phyloP scores from a whole-genome alignment of 1,140 invertebrate genomes.

The Papilio glaucus region DNA sequence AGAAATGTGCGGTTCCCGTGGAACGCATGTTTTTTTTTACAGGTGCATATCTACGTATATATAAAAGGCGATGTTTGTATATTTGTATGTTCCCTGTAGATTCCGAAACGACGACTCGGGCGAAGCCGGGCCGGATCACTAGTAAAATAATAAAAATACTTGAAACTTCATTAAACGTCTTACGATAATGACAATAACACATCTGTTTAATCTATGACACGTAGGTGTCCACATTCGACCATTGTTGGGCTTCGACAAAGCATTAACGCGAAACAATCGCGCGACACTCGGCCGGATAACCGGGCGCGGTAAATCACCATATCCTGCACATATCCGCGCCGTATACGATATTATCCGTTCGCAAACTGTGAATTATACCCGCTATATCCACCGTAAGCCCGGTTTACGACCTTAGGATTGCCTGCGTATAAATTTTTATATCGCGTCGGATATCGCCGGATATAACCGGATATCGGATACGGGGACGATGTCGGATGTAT shows the following conservation, averaged over 20 bases:
- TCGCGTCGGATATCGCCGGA: constrained; percentile 32
- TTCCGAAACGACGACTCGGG: no score
- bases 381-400: constrained; percentile 36
- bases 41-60: no score
- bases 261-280: constrained; percentile 23
- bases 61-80: no score
- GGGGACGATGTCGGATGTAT: constrained; percentile 23
- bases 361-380: constrained; percentile 33
- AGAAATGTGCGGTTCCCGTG: no score
- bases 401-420: constrained; percentile 38
- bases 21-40: no score
- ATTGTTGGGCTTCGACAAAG: not conserved
- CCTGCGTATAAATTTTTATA: constrained; percentile 38
- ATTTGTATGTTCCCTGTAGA: no score
- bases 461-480: constrained; percentile 35
- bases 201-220: not conserved
- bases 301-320: constrained; percentile 37
- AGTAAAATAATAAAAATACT: no score
- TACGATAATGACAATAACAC: not conserved
- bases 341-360: constrained; percentile 35
- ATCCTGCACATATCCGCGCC: constrained; percentile 31
- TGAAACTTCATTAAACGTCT: not conserved
- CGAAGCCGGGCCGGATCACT: no score
- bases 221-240: not conserved
- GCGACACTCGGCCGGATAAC: constrained; percentile 23